These are phyloP conservation scores for Betta splendens DNA, from an alignment of 2,797 vertebrate genomes.

Conservation along the genomic window DNA sequence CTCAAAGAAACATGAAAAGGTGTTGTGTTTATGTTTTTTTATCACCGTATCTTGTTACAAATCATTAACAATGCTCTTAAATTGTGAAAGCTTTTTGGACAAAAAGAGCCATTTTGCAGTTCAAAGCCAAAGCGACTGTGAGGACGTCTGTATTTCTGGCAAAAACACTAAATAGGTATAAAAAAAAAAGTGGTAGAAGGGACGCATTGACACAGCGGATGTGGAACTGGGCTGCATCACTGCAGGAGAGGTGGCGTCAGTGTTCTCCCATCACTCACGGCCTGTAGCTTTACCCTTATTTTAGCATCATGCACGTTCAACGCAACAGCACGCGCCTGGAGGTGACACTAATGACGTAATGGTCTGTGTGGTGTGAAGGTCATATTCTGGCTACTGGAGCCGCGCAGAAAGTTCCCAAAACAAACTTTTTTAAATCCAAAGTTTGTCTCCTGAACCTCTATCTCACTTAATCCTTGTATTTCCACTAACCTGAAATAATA, in stretches of 20 bases:
- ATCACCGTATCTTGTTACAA: slow-evolving; percentile 38
- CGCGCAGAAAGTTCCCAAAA: slow-evolving; percentile 62
- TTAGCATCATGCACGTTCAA: too few relatives aligned
- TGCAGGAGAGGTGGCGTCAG: too few relatives aligned
- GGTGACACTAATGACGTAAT: too few relatives aligned
- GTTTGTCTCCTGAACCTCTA: slow-evolving; percentile 65
- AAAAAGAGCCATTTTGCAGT: slow-evolving; percentile 35
- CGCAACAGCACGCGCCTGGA: too few relatives aligned
- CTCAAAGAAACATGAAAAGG: slow-evolving; percentile 65
- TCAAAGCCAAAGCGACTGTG: slow-evolving; percentile 50
- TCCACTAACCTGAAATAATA: slow-evolving; percentile 60
- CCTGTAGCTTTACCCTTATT: too few relatives aligned
- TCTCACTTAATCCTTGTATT: slow-evolving; percentile 65
- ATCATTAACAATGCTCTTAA: slow-evolving; percentile 32
- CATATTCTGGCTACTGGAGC: too few relatives aligned
- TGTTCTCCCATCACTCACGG: too few relatives aligned
- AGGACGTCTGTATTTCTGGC: slow-evolving; percentile 15
- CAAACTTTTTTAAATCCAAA: slow-evolving; percentile 64
- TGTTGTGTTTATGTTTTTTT: slow-evolving; percentile 42
- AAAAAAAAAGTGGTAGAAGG: slow-evolving; percentile 13
- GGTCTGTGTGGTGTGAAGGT: too few relatives aligned
- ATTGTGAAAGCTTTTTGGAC: slow-evolving; percentile 19
- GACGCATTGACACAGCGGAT: not conserved
- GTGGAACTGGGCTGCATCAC: too few relatives aligned
- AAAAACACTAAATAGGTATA: slow-evolving; percentile 38